phyloP scores from a whole-genome alignment of 2,113 vertebrate species.

The Atractosteus spatula region DNA sequence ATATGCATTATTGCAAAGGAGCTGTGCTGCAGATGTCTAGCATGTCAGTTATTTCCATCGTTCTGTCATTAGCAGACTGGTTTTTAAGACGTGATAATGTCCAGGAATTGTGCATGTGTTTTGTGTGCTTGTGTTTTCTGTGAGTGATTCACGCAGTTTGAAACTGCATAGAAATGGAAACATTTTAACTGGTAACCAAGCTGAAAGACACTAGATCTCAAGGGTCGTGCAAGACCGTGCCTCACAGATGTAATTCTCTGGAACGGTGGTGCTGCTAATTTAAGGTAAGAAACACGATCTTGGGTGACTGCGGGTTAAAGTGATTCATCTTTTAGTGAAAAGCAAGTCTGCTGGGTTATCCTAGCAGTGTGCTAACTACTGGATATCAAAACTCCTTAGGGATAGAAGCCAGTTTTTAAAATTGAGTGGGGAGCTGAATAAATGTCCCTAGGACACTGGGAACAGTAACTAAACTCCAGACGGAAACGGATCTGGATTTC shows the following conservation, averaged over 20 bases:
- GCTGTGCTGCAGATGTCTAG: constrained; percentile 54
- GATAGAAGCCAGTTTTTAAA: no score
- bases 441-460: no score
- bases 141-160: constrained; percentile 40
- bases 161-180: constrained; percentile 36
- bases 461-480: no score
- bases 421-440: no score
- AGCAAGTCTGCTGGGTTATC: no score
- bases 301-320: no score
- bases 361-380: no score
- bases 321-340: no score
- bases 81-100: constrained; percentile 60
- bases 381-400: no score
- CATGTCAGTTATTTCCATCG: not conserved
- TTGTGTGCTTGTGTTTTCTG: constrained; percentile 42
- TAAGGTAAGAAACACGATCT: no score
- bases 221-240: not conserved
- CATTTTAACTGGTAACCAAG: constrained; percentile 23
- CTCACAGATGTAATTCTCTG: not conserved
- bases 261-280: no score
- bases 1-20: constrained; percentile 28
- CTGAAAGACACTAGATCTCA: not conserved
- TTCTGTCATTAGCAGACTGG: constrained; percentile 9
- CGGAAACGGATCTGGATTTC: no score
- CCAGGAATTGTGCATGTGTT: constrained; percentile 48